phyloP scores from a whole-genome alignment of 37 sponge, comb jelly and placozoan genomes.

The Oscarella lobularis region DNA sequence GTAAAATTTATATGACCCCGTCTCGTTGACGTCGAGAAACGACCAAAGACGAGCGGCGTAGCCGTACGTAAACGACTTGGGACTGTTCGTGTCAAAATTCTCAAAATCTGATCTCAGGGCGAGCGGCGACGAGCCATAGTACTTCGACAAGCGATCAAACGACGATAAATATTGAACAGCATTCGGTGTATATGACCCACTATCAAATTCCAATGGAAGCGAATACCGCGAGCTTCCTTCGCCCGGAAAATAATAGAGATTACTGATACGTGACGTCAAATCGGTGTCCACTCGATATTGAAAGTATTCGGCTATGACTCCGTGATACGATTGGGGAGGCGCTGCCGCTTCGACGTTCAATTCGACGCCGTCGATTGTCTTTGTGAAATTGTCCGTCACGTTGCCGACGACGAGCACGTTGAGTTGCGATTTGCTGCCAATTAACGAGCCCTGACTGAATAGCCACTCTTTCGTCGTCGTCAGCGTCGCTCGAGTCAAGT shows the following conservation, averaged over 20 bases:
- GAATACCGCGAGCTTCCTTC: neutral
- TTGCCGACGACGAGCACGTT: neutral
- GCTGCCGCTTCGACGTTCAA: neutral
- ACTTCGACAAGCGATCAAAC: neutral
- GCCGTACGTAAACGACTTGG: neutral
- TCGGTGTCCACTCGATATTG: conserved; percentile 5
- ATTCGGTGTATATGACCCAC: neutral
- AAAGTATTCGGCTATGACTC: conserved; percentile 5
- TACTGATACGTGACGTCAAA: neutral
- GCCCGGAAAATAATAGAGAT: neutral
- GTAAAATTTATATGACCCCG: neutral
- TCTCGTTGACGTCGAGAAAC: neutral
- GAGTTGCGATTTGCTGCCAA: neutral
- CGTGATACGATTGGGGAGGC: neutral
- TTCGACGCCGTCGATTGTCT: neutral
- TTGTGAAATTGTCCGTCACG: neutral
- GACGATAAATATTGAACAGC: neutral
- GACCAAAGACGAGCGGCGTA: neutral
- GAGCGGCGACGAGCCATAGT: neutral
- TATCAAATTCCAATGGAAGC: neutral
- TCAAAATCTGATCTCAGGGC: neutral
- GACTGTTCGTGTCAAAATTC: neutral
- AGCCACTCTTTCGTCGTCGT: neutral
- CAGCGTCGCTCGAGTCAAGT: neutral
- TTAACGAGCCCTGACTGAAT: neutral